These are phyloP conservation scores for Apodemia mormo DNA, from an alignment of 2,888 invertebrate species.

Conservation along the genomic window DNA sequence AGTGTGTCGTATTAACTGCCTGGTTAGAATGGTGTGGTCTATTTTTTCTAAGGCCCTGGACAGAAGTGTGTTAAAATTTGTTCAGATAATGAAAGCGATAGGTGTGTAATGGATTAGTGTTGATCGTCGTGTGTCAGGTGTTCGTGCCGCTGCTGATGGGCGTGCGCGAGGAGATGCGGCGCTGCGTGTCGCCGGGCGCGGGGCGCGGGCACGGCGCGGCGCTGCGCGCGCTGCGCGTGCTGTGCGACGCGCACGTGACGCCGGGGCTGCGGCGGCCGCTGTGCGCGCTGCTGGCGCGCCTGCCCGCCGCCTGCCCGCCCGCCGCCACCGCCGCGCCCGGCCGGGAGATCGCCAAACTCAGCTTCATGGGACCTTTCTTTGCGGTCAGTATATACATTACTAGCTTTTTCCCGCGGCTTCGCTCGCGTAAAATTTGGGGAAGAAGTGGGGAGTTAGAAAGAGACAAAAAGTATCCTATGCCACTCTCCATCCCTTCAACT, in stretches of 20 bases:
- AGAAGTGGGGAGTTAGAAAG: too few relatives aligned
- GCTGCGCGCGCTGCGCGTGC: slow-evolving; percentile 87
- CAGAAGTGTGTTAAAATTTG: too few relatives aligned
- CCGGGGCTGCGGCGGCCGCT: slow-evolving; percentile 87
- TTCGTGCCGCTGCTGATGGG: slow-evolving; percentile 69
- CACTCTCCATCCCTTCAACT: too few relatives aligned
- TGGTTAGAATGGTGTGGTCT: too few relatives aligned
- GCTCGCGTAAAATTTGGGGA: too few relatives aligned
- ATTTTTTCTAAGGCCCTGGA: too few relatives aligned
- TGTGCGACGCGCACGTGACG: slow-evolving; percentile 90
- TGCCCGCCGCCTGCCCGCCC: slow-evolving; percentile 85
- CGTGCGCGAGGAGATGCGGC: slow-evolving; percentile 82
- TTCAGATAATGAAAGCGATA: too few relatives aligned
- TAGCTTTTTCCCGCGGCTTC: too few relatives aligned
- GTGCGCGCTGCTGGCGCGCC: slow-evolving; percentile 63
- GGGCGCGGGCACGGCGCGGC: slow-evolving; percentile 86
- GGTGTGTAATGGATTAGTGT: not conserved
- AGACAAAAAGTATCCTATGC: too few relatives aligned
- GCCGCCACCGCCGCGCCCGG: slow-evolving; percentile 89
- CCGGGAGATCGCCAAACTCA: slow-evolving; percentile 91
- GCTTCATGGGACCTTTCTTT: slow-evolving; percentile 95
- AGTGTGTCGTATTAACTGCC: too few relatives aligned
- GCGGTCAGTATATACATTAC: slow-evolving; percentile 75
- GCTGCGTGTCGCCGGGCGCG: slow-evolving; percentile 86
- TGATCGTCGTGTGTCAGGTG: slow-evolving; percentile 50